These are phyloP conservation scores for Panagrolaimus sp. DNA, from an alignment of 1,140 invertebrate species.

Conservation along the genomic window DNA sequence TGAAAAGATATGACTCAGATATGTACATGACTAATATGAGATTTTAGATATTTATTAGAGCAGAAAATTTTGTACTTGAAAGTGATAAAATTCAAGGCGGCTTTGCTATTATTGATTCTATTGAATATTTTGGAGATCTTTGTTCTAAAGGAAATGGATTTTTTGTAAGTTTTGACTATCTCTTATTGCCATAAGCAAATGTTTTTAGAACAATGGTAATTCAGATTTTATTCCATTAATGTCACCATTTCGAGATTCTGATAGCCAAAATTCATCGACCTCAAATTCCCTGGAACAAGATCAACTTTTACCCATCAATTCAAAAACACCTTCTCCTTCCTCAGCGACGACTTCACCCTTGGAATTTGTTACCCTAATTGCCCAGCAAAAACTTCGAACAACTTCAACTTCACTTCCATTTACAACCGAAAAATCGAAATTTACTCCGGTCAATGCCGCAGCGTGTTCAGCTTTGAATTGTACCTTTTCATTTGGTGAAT, in stretches of 20 bases:
- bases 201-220: background rate
- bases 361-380: background rate
- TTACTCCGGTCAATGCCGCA: background rate
- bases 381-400: background rate
- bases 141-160: conserved; percentile 23
- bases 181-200: background rate
- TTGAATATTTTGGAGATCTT: conserved; percentile 55
- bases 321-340: background rate
- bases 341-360: background rate
- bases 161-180: background rate
- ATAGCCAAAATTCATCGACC: background rate
- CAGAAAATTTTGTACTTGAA: conserved; percentile 55
- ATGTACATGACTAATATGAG: background rate
- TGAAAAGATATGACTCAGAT: background rate
- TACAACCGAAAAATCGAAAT: background rate
- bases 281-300: background rate
- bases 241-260: no score
- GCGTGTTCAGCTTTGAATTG: conserved; percentile 12
- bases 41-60: conserved; percentile 47
- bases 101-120: conserved; percentile 53
- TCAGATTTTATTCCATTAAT: no score
- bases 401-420: background rate
- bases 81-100: conserved; percentile 46
- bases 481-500: conserved; percentile 27
- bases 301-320: background rate